A percentile compares a stretch with the other conserved stretches of the same genome.
These are phyloP conservation scores for Ramphastos sulfuratus DNA, from an alignment of 2,113 vertebrate species.

Conservation along the genomic window DNA sequence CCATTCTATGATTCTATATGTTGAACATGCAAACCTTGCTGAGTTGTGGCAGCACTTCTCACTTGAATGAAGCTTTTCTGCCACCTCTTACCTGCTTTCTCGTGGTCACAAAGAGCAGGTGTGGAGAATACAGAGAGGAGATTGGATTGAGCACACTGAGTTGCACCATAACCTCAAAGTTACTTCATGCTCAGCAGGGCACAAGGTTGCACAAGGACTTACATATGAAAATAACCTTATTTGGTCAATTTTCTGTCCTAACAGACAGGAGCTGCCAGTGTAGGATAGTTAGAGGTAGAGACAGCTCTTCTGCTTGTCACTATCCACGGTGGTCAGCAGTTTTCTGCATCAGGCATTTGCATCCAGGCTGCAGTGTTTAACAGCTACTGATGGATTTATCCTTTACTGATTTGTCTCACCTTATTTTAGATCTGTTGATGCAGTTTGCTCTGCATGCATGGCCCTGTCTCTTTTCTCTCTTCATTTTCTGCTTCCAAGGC, in stretches of 20 bases:
- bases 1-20: background rate
- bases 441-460: background rate
- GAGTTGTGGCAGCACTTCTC: background rate
- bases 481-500: background rate
- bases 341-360: background rate
- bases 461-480: background rate
- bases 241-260: background rate
- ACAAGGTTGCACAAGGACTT: background rate
- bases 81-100: fast-evolving
- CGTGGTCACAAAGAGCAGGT: background rate
- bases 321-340: background rate
- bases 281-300: background rate
- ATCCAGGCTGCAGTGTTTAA: background rate
- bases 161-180: background rate
- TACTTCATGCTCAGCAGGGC: background rate
- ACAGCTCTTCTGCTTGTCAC: fast-evolving
- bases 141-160: fast-evolving
- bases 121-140: background rate
- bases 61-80: fast-evolving
- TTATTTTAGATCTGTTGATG: background rate
- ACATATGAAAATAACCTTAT: background rate
- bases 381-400: background rate
- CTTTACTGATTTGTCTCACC: too few species aligned
- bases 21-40: background rate
- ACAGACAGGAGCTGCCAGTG: background rate